Evolutionary conservation across 2,797 vertebrate genomes (phyloP), one percentile per base, ranked within the genome.

Genomic region (Chiloscyllium punctatum): DNA sequence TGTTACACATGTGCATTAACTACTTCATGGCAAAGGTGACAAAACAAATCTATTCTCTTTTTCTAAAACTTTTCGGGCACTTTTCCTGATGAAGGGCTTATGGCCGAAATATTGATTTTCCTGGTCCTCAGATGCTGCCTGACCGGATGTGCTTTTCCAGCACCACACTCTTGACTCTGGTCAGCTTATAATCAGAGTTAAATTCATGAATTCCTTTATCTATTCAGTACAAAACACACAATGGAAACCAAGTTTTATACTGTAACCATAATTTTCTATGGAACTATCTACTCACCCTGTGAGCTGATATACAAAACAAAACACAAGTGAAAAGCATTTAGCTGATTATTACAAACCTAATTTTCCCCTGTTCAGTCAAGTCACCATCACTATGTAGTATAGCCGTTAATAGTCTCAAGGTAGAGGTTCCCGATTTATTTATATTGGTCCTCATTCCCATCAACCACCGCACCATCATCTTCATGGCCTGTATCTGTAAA

Each of bases 371-470:
- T 96, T 99, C 99, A 0, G 99, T 99, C 97, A 99, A 97, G 96
- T 99, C 99, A 96, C 99, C 99, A 82, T 99, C 99, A 95, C 99
- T 99, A 97, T 99, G 99, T 77, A 99, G 97, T 96, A 99, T 99
- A 66, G 99, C 99, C 15, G 98, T 99, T 96, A 99, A 97, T 97
- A 99, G 98, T 96, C 99, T 98, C 96, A 99, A 96, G 95, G 99
- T 99, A 96, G 99, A 99, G 96, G 98, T 99, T 95, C 99, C 99
- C 0, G 99, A 99, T 97, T 99, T 99, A 97, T 99, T 99, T 97
- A 99, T 99, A 96, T 99, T 99, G 97, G 99, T 99, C 97, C 99
- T 99, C 98, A 99, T 99, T 96, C 99, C 99, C n/a, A 99, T 96
- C 95, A 99, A 96, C 99, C 99, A 99, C 95, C 99, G 98, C 96